Base-by-base conservation (phyloP, 2,113 vertebrate species). In the Athene cunicularia region DNA sequence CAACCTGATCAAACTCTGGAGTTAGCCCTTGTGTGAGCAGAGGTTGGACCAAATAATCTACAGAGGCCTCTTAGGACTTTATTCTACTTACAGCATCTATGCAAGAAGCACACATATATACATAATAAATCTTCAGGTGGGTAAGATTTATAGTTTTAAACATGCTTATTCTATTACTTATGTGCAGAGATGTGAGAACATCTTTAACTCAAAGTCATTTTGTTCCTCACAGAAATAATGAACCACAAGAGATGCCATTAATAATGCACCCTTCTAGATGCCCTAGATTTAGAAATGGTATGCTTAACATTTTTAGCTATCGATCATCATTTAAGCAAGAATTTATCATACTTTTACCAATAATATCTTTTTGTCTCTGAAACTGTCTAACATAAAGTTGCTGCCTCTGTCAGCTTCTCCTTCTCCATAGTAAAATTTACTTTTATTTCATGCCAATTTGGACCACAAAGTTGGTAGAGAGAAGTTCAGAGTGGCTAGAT, bases 251-350 rank as follows among this genome's bases (percentile, higher is more conserved):
- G 63, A 70, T 67, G 23, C 21, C 37, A 91, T 96, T 86, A 93
- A 92, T 96, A 96, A 95, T 77, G 26, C 14, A 58, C 7, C 20
- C 28, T 77, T 62, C 86, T 90, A 77, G 45, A n/a, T 74, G 86
- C 89, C 76, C 80, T 84, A 74, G 28, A 47, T 95, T 89, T 55
- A 89, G 83, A 86, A 89, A 71, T 18, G 16, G 13, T 63, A 47
- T 86, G 86, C 53, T 89, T 52, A 91, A 8, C 39, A 67, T 81
- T 96, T 95, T 84, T 72, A 89, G 59, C 64, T 92, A 87, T 96
- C 5, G 0, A 79, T 95, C 84, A 91, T 94, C 15, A 47, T 89
- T 3, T 26, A 81, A 75, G 60, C 18, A 71, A 87, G 23, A 89
- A 91, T 75, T 93, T 52, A 64, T 60, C 73, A 68, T 82, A 71